Percentiles rank a stretch among this genome's conserved stretches.
These are phyloP conservation scores for Centroberyx gerrardi DNA, from an alignment of 2,797 vertebrate genomes.

Conservation along the genomic window DNA sequence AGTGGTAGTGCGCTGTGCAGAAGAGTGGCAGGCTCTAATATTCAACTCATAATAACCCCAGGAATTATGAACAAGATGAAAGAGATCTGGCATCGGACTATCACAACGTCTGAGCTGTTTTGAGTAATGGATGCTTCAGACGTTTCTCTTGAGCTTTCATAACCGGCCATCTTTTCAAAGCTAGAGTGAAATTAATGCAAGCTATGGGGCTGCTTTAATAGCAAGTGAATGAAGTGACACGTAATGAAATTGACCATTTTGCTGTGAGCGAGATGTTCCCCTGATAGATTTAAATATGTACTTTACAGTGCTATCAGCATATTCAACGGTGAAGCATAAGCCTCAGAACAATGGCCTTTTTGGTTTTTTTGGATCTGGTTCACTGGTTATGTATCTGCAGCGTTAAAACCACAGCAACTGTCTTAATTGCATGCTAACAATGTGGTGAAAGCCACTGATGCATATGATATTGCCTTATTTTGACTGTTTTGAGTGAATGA, in stretches of 20 bases:
- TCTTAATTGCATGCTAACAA: slow-evolving; percentile 43
- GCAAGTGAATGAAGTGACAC: slow-evolving; percentile 44
- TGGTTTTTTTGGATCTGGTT: slow-evolving; percentile 16
- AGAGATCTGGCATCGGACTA: slow-evolving; percentile 73
- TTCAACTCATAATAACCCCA: slow-evolving; percentile 79
- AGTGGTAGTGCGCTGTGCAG: slow-evolving; percentile 69
- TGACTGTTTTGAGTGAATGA: slow-evolving; percentile 35
- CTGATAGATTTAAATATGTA: slow-evolving; percentile 24
- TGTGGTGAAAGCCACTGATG: slow-evolving; percentile 25
- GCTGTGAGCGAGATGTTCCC: slow-evolving; percentile 19
- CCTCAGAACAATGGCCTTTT: slow-evolving; percentile 15
- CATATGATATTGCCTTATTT: slow-evolving; percentile 34
- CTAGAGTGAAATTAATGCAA: slow-evolving; percentile 48
- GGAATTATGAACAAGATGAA: slow-evolving; percentile 81
- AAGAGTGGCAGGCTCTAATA: slow-evolving; percentile 78
- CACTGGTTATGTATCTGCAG: slow-evolving; percentile 19
- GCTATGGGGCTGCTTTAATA: slow-evolving; percentile 39
- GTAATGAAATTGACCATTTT: slow-evolving; percentile 10
- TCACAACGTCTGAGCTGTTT: slow-evolving; percentile 60
- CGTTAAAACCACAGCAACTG: slow-evolving; percentile 29
- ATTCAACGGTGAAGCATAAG: slow-evolving; percentile 28
- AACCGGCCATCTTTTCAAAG: slow-evolving; percentile 49
- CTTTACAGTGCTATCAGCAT: slow-evolving; percentile 7
- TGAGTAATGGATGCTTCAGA: slow-evolving; percentile 65
- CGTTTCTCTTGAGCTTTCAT: slow-evolving; percentile 39